Percentiles rank a stretch among this genome's conserved stretches.
Evolutionary conservation across 1,140 invertebrate genomes (phyloP).

Genomic region (Drosophila paulistorum): DNA sequence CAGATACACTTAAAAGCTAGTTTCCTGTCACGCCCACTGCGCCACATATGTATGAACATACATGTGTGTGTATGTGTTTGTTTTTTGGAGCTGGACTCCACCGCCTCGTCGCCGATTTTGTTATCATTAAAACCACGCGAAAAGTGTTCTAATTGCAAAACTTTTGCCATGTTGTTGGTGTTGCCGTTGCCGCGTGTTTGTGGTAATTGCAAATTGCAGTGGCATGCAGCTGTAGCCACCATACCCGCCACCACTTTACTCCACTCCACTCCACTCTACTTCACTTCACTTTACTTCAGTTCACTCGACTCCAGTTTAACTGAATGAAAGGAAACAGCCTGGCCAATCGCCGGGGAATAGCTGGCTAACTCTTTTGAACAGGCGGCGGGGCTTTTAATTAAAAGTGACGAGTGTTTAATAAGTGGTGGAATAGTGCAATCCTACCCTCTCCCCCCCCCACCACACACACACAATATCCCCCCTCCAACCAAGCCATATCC

Average conservation of each 20-base stretch:
- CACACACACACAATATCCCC: background rate
- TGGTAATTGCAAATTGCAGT: slow-evolving; percentile 79
- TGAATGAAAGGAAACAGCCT: slow-evolving; percentile 23
- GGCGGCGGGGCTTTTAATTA: slow-evolving; percentile 75
- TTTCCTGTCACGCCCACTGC: slow-evolving; percentile 68
- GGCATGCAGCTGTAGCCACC: slow-evolving; percentile 57
- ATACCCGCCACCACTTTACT: slow-evolving; percentile 1
- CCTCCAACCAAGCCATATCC: background rate
- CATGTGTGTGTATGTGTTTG: background rate
- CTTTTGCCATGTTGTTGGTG: slow-evolving; percentile 59
- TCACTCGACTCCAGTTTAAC: background rate
- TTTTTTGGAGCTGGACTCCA: slow-evolving; percentile 13
- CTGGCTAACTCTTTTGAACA: slow-evolving; percentile 26
- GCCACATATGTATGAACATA: slow-evolving; percentile 17
- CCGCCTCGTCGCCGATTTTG: slow-evolving; percentile 18
- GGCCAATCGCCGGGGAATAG: slow-evolving; percentile 29
- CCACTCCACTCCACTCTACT: background rate
- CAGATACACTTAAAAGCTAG: slow-evolving; percentile 76
- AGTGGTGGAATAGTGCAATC: slow-evolving; percentile 44
- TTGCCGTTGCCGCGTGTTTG: slow-evolving; percentile 62
- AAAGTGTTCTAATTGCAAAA: slow-evolving; percentile 80
- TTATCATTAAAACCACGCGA: slow-evolving; percentile 75
- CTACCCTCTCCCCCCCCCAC: slow-evolving; percentile 13
- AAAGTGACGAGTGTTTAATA: slow-evolving; percentile 83
- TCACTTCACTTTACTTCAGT: background rate